Conservation (phyloP, 2,888 invertebrate genomes). For the Drosophila engyochracea region DNA sequence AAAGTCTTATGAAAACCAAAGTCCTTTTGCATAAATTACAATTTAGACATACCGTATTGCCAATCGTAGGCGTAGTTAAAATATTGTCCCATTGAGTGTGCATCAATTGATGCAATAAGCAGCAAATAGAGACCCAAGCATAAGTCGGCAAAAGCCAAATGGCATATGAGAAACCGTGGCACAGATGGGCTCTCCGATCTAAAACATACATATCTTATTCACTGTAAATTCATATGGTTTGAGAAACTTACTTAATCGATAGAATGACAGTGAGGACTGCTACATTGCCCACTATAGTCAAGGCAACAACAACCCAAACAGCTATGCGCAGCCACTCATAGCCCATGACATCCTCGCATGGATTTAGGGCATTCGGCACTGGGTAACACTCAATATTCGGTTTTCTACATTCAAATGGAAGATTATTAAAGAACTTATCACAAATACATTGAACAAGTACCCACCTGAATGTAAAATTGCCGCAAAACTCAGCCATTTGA, state of each 20-base stretch:
- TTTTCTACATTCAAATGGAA: slow-evolving; percentile 73
- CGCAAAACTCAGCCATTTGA: slow-evolving; percentile 86
- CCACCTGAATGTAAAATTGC: slow-evolving; percentile 86
- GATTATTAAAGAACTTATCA: background rate
- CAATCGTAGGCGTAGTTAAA: slow-evolving; percentile 96
- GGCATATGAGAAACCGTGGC: slow-evolving; percentile 91
- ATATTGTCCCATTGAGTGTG: slow-evolving; percentile 93
- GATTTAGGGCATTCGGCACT: slow-evolving; percentile 92
- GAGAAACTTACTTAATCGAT: slow-evolving; percentile 86
- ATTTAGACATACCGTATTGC: slow-evolving; percentile 89
- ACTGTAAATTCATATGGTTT: background rate
- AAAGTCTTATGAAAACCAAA: background rate
- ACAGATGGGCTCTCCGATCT: slow-evolving; percentile 87
- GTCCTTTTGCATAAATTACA: accelerated
- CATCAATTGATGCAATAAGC: slow-evolving; percentile 93
- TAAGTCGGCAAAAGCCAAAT: slow-evolving; percentile 95
- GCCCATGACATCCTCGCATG: slow-evolving; percentile 96
- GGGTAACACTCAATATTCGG: slow-evolving; percentile 89
- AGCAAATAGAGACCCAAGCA: slow-evolving; percentile 94
- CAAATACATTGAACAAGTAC: background rate
- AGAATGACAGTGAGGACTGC: slow-evolving; percentile 92
- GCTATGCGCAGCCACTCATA: slow-evolving; percentile 91
- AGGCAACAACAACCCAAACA: slow-evolving; percentile 94
- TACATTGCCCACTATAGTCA: slow-evolving; percentile 93
- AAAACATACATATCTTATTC: background rate